These are phyloP conservation scores for Cyphomyrmex costatus DNA, from an alignment of 1,140 invertebrate species.

Conservation along the genomic window DNA sequence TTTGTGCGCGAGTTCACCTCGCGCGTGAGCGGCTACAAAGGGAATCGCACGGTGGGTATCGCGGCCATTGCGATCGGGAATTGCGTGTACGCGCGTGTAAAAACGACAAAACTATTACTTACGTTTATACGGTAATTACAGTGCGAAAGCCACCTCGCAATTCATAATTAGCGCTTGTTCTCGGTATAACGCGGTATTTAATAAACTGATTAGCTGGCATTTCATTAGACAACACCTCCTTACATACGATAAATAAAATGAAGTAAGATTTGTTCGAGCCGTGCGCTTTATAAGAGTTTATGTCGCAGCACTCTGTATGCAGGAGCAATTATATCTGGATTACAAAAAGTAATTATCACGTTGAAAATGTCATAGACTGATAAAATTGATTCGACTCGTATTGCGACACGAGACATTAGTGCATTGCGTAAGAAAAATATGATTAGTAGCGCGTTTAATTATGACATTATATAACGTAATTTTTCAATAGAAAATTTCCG, in stretches of 20 bases:
- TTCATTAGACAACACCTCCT: constrained; percentile 12
- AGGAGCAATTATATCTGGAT: background rate
- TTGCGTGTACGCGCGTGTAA: background rate
- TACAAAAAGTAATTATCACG: background rate
- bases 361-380: background rate
- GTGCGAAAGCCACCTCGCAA: background rate
- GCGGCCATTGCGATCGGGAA: constrained; percentile 50
- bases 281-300: background rate
- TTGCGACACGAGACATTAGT: background rate
- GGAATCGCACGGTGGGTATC: constrained; percentile 36
- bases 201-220: constrained; percentile 15
- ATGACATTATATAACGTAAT: background rate
- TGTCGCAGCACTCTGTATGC: background rate
- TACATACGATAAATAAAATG: constrained; percentile 14
- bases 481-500: background rate
- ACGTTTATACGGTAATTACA: constrained; percentile 33
- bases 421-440: background rate
- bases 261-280: background rate
- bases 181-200: constrained; percentile 10
- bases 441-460: background rate
- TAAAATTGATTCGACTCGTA: background rate
- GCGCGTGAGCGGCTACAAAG: constrained; percentile 37
- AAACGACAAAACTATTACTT: constrained; percentile 49
- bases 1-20: constrained; percentile 14
- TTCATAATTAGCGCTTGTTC: constrained; percentile 18